Evolutionary conservation across 2,888 invertebrate genomes (phyloP).

Genomic region (Eupithecia inturbata): DNA sequence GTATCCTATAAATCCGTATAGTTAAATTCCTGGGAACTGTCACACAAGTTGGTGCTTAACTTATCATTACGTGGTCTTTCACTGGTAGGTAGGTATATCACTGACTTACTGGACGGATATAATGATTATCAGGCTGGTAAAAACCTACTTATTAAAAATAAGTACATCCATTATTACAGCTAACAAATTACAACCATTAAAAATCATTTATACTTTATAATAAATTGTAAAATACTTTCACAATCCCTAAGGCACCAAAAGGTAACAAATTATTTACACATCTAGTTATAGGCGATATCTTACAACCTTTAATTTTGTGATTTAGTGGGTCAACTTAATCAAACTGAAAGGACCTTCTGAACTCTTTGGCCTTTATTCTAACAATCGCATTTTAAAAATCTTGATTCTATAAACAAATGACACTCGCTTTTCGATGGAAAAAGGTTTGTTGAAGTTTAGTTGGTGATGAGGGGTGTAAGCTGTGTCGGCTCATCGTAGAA

Average conservation of each 20-base stretch:
- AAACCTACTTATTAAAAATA: conserved; percentile 24
- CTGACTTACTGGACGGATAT: conserved; percentile 50
- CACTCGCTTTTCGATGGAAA: not conserved
- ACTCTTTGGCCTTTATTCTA: conserved; percentile 33
- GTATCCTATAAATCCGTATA: conserved; percentile 39
- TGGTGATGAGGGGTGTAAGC: conserved; percentile 67
- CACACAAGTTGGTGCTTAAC: conserved; percentile 41
- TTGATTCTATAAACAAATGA: not conserved
- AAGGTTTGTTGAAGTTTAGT: conserved; percentile 49
- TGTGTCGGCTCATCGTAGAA: conserved; percentile 71
- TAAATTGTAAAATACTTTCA: conserved; percentile 44
- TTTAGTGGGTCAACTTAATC: conserved; percentile 14
- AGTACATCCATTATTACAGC: conserved; percentile 18
- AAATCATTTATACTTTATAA: conserved; percentile 32
- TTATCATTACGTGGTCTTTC: conserved; percentile 34
- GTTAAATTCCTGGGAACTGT: conserved; percentile 39
- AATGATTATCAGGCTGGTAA: conserved; percentile 32
- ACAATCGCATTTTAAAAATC: not conserved
- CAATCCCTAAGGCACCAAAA: conserved; percentile 57
- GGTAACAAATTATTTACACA: conserved; percentile 60
- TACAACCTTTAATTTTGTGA: conserved; percentile 46
- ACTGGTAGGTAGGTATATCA: conserved; percentile 45
- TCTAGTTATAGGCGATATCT: conserved; percentile 35
- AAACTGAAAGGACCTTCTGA: conserved; percentile 17
- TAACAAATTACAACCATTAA: conserved; percentile 25